A percentile compares a stretch with the other conserved stretches of the same genome.
These are phyloP conservation scores for Athetis lepigone DNA, from an alignment of 2,888 invertebrate genomes.

Conservation along the genomic window DNA sequence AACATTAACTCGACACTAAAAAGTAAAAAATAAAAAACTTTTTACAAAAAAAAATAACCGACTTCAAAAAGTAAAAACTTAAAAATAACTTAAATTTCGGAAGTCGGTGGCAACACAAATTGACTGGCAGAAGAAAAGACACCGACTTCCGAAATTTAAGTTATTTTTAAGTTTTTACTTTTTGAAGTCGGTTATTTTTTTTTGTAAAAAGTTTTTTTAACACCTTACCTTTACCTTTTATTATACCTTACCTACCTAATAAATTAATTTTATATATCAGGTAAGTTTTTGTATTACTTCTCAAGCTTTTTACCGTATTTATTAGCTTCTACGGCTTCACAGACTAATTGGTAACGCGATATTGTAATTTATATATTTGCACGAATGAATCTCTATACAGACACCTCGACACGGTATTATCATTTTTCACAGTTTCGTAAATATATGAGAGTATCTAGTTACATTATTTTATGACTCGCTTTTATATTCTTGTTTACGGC, in stretches of 20 bases:
- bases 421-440: constrained; percentile 48
- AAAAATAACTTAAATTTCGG: too few species aligned
- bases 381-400: constrained; percentile 46
- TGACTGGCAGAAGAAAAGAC: too few species aligned
- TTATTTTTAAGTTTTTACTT: too few species aligned
- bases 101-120: too few species aligned
- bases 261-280: constrained; percentile 10
- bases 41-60: too few species aligned
- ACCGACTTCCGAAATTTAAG: too few species aligned
- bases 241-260: neutral
- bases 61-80: too few species aligned
- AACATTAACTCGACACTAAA: too few species aligned
- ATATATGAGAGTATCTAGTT: constrained; percentile 53
- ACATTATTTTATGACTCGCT: constrained; percentile 62
- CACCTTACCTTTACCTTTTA: too few species aligned
- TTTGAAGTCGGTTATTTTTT: too few species aligned
- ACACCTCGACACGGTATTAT: constrained; percentile 30
- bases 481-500: constrained; percentile 66
- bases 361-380: constrained; percentile 40
- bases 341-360: constrained; percentile 47
- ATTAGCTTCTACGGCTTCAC: constrained; percentile 37
- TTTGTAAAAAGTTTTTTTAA: too few species aligned
- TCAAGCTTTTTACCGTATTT: constrained; percentile 19
- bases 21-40: too few species aligned
- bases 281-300: constrained; percentile 15